Percentiles rank a stretch among this genome's conserved stretches.
Conservation (phyloP, 2,888 invertebrate genomes). For the Sympetrum striolatum region DNA sequence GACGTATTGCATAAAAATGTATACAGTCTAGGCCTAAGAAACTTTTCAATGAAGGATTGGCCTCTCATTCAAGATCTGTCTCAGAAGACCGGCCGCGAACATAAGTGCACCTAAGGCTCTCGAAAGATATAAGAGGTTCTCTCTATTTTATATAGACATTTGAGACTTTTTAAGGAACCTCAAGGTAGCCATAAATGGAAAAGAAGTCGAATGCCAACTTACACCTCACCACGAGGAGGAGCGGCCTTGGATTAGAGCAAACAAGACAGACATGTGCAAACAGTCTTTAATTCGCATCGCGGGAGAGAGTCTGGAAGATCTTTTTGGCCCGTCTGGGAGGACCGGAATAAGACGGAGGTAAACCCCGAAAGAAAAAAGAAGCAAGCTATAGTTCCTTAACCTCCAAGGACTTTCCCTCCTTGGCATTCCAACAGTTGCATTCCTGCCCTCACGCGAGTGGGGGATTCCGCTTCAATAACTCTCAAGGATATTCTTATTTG, state of each 20-base stretch:
- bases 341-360: neutral
- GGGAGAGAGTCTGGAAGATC: neutral
- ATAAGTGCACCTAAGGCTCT: no score
- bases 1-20: no score
- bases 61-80: no score
- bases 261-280: neutral
- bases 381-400: neutral
- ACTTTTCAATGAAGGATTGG: no score
- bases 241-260: neutral
- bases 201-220: no score
- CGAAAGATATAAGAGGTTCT: no score
- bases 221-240: neutral
- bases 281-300: neutral
- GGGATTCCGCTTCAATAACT: neutral
- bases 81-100: no score
- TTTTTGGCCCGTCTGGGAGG: neutral
- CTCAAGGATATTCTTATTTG: neutral
- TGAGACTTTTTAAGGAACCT: no score
- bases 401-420: neutral
- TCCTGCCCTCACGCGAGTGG: neutral
- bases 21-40: no score
- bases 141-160: no score
- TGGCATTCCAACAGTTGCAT: neutral
- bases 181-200: no score
- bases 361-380: neutral